Percentiles rank a stretch among this genome's conserved stretches.
These are phyloP conservation scores for Vireo altiloquus DNA, from an alignment of 2,113 vertebrate genomes.

Conservation along the genomic window DNA sequence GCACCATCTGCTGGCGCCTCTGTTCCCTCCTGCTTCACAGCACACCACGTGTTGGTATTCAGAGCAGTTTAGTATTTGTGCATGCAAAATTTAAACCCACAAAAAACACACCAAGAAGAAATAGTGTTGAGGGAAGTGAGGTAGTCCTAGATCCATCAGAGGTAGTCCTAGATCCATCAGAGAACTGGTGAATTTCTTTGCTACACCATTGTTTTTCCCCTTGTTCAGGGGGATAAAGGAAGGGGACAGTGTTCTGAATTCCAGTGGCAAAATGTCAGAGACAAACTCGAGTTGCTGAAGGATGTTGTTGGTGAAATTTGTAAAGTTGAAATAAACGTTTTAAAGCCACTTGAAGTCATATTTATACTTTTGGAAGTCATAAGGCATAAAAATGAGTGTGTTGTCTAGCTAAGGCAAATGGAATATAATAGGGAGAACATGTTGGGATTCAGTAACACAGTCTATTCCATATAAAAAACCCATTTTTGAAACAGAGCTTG, in stretches of 20 bases:
- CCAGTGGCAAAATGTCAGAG: not conserved
- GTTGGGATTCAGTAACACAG: not conserved
- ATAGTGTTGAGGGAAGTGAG: not conserved
- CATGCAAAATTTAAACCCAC: not conserved
- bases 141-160: not conserved
- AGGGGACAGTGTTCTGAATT: not conserved
- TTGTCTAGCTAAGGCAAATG: not conserved
- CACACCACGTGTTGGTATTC: not conserved
- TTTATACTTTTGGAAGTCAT: not conserved
- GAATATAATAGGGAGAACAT: not conserved
- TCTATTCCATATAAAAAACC: not conserved
- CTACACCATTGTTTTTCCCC: not conserved
- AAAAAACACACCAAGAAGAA: not conserved
- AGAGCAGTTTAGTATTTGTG: not conserved
- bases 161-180: not conserved
- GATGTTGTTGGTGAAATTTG: not conserved
- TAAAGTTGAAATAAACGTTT: not conserved
- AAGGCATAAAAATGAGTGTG: not conserved
- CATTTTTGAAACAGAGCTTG: not conserved
- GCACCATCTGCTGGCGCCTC: slow-evolving; percentile 44
- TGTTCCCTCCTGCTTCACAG: not conserved
- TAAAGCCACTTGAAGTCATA: not conserved
- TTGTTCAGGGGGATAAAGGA: not conserved
- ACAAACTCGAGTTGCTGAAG: not conserved
- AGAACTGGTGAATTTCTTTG: not conserved